phyloP scores from a whole-genome alignment of 2,113 vertebrate species.

The Polyodon spathula region DNA sequence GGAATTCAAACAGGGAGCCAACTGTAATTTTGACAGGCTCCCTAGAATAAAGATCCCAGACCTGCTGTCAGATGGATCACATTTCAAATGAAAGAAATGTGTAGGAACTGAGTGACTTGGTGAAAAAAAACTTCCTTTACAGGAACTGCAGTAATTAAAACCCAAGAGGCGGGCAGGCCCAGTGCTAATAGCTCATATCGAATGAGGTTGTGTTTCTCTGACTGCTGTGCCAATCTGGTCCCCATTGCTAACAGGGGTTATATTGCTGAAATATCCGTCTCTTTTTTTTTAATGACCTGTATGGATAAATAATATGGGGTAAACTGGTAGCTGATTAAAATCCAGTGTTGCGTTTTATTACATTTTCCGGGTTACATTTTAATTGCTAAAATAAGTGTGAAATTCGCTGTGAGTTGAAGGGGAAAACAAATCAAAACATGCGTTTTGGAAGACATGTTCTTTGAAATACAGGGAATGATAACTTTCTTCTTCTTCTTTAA shows the following conservation, averaged over 20 bases:
- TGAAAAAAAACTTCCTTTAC: constrained; percentile 41
- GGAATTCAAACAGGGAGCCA: constrained; percentile 39
- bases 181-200: constrained; percentile 22
- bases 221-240: constrained; percentile 24
- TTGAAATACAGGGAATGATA: neutral
- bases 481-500: neutral
- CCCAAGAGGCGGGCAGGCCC: constrained; percentile 38
- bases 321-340: constrained; percentile 20
- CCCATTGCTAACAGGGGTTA: constrained; percentile 25
- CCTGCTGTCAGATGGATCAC: constrained; percentile 41
- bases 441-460: constrained; percentile 6
- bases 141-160: constrained; percentile 60
- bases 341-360: constrained; percentile 15
- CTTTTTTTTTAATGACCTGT: constrained; percentile 22
- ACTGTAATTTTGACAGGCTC: constrained; percentile 43
- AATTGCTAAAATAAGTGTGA: constrained; percentile 13
- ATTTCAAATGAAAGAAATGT: constrained; percentile 58
- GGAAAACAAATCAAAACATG: neutral
- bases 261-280: constrained; percentile 28
- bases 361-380: constrained; percentile 7
- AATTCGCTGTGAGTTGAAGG: neutral
- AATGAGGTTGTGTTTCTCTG: constrained; percentile 25
- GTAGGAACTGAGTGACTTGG: constrained; percentile 42
- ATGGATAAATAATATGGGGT: constrained; percentile 20
- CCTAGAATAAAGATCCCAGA: constrained; percentile 35